Evolutionary conservation across 2,797 vertebrate species (phyloP).

Genomic region (Scomberomorus guttatus): DNA sequence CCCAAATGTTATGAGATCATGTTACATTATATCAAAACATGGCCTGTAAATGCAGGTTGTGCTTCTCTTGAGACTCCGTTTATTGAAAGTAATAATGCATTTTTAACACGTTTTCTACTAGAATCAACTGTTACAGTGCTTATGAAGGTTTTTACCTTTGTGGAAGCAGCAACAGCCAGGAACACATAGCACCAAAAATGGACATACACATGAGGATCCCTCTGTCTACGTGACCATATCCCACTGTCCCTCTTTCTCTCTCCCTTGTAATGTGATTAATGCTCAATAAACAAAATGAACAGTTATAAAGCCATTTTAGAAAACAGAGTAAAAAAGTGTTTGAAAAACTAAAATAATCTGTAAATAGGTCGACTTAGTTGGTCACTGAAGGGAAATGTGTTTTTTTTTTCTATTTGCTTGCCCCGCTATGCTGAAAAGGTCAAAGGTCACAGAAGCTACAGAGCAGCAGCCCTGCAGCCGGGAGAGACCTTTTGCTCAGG

Average conservation of each 20-base stretch:
- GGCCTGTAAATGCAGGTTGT: slow-evolving; percentile 16
- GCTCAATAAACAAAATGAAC: neutral
- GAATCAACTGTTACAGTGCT: neutral
- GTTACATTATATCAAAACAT: slow-evolving; percentile 47
- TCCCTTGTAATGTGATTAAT: neutral
- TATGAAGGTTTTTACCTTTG: neutral
- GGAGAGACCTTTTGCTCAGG: slow-evolving; percentile 38
- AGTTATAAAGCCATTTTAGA: neutral
- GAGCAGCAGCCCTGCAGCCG: slow-evolving; percentile 19
- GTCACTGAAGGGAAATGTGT: neutral
- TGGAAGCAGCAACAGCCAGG: neutral
- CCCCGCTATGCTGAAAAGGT: slow-evolving; percentile 29
- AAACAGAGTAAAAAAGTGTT: neutral
- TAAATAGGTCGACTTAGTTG: neutral
- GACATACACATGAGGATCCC: neutral
- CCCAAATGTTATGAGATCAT: slow-evolving; percentile 45
- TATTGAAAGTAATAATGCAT: slow-evolving; percentile 10
- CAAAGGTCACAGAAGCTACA: slow-evolving; percentile 36
- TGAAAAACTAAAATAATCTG: neutral
- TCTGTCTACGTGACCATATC: neutral
- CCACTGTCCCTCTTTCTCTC: neutral
- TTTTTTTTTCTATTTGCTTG: slow-evolving; percentile 1
- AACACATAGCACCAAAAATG: neutral
- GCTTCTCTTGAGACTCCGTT: slow-evolving; percentile 18
- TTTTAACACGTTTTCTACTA: slow-evolving; percentile 10